These are phyloP conservation scores for Todiramphus saurophagus DNA, from an alignment of 2,113 vertebrate species.

Conservation along the genomic window DNA sequence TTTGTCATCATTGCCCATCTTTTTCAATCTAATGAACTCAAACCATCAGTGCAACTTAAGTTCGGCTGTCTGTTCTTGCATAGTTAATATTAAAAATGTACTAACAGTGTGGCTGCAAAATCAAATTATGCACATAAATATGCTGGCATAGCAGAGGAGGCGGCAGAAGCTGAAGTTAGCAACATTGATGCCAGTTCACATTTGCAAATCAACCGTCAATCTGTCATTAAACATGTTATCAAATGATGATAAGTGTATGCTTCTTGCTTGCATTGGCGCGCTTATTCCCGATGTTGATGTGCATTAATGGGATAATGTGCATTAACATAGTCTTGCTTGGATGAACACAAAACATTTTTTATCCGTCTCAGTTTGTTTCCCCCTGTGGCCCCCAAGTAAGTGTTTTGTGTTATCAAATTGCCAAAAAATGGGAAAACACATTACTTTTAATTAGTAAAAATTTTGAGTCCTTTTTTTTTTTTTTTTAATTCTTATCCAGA, in stretches of 20 bases:
- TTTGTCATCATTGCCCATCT: constrained; percentile 78
- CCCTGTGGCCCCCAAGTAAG: constrained; percentile 84
- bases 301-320: constrained; percentile 93
- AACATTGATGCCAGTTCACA: constrained; percentile 88
- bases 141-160: constrained; percentile 86
- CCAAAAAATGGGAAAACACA: constrained; percentile 76
- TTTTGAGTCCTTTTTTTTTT: constrained; percentile 39
- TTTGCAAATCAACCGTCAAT: constrained; percentile 96
- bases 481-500: background rate
- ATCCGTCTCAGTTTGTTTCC: constrained; percentile 87
- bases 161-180: constrained; percentile 87
- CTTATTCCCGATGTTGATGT: constrained; percentile 88
- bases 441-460: constrained; percentile 84
- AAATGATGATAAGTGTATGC: constrained; percentile 94
- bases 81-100: constrained; percentile 90
- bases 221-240: constrained; percentile 99
- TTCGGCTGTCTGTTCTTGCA: constrained; percentile 83
- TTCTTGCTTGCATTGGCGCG: constrained; percentile 86
- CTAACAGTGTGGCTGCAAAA: constrained; percentile 90
- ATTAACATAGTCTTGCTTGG: constrained; percentile 91
- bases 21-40: constrained; percentile 86
- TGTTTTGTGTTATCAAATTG: constrained; percentile 87
- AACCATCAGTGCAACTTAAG: constrained; percentile 85
- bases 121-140: constrained; percentile 94
- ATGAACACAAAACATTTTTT: constrained; percentile 95